These are phyloP conservation scores for Sinocyclocheilus maitianheensis DNA, from an alignment of 2,113 vertebrate species.

Conservation along the genomic window DNA sequence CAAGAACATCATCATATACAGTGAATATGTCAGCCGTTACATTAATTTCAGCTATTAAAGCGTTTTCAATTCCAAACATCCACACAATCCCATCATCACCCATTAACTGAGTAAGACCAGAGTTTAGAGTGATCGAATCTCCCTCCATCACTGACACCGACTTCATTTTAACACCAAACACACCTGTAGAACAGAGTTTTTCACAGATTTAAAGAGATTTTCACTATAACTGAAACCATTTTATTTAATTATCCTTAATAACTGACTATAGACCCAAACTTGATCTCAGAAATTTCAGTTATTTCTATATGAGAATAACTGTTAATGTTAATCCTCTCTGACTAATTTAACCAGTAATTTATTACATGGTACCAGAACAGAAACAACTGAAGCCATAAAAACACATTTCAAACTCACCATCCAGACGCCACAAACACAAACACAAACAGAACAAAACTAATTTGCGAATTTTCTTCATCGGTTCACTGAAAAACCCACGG, in stretches of 20 bases:
- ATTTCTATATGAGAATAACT: background rate
- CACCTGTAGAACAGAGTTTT: background rate
- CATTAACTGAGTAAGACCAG: background rate
- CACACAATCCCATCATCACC: background rate
- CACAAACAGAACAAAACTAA: background rate
- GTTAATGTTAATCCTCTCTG: background rate
- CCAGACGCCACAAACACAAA: background rate
- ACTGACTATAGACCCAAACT: background rate
- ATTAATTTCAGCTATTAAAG: background rate
- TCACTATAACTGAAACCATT: no score
- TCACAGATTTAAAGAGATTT: no score
- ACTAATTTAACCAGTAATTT: no score
- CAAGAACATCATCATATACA: background rate
- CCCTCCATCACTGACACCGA: background rate
- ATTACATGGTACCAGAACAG: no score
- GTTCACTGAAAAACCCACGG: background rate
- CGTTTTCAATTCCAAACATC: background rate
- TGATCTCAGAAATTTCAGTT: background rate
- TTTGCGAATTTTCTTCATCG: background rate
- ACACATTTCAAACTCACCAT: background rate
- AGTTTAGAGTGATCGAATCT: background rate
- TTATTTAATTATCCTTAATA: no score
- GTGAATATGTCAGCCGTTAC: rapidly evolving
- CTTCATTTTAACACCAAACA: background rate
- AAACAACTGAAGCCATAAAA: background rate